Evolutionary conservation across 2,113 vertebrate species (phyloP).

Genomic region (Rattus norvegicus): GRCr8 NC_086025.1:7057001-7057500

Average conservation of each 20-base stretch:
- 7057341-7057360: background rate
- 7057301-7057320: background rate
- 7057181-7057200: background rate
- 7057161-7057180: background rate
- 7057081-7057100: background rate
- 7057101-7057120: background rate
- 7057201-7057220: background rate
- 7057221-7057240: background rate
- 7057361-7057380: background rate
- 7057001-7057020: background rate
- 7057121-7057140: background rate
- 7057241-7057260: background rate
- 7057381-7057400: background rate
- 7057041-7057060: background rate
- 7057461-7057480: background rate
- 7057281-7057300: background rate
- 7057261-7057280: background rate
- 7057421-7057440: background rate
- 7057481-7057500: background rate
- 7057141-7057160: background rate
- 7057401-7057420: background rate
- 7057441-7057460: background rate
- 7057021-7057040: background rate
- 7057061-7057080: background rate
- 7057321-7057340: background rate